Evolutionary conservation across 2,113 vertebrate genomes (phyloP), one percentile per base, ranked within the genome.

Genomic region (Dermatemys mawii): DNA sequence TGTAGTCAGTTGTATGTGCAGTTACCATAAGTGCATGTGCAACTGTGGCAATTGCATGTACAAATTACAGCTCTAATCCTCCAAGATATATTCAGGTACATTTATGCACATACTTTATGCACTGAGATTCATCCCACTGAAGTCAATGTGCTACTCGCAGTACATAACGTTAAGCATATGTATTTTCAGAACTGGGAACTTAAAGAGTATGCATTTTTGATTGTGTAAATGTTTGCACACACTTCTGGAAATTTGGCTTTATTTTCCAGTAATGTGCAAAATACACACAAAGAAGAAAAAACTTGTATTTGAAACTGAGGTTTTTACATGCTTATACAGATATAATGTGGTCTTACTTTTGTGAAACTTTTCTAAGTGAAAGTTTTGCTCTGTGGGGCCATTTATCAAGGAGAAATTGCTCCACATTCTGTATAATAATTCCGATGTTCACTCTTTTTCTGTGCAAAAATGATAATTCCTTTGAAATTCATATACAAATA

Each of bases 31-130:
- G 3, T 63, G 57, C 6, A 84, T 50, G 57, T 83, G 90, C 51
- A 91, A 91, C 2, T 26, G 81, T 1, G 84, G 53, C 38, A 70
- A 55, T 8, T 27, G 81, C 70, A 5, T 1, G 44, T 81, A 27
- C 24, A 17, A 41, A 38, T 29, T 38, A 1, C 0, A 2, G 22
- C 35, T 83, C 46, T 24, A 3, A 55, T 29, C 63, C 35, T 70
- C 78, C 2, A 0, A 50, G 51, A 54, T 38, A 44, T n/a, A 63
- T 50, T 12, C 4, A 0, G 0, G 0, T 5, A 73, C 38, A 53
- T 81, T 75, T 4, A 3, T 8, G 8, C 41, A 60, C 27, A 17
- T 14, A 4, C 63, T 78, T 38, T 26, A 54, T 8, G 35, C 4
- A 1, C 1, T 22, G 48, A 79, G 11, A 63, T 14, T 9, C 35